Evolutionary conservation across 2,113 vertebrate species (phyloP), one percentile per base, ranked within the genome.

Genomic region (Syrrhaptes paradoxus): DNA sequence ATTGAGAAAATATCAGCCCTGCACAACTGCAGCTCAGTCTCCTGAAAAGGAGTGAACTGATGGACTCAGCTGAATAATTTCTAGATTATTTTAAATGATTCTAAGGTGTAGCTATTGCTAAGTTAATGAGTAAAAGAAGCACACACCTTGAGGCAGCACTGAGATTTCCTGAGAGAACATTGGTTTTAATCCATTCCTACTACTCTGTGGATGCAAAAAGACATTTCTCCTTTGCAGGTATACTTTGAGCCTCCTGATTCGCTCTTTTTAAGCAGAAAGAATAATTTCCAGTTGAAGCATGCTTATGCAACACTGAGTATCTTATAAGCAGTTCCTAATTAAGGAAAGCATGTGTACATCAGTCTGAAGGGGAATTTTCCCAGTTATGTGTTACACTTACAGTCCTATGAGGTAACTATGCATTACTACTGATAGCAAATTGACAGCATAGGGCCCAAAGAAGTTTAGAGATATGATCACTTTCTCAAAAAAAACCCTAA

Each of bases 131-230:
- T 71, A 46, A 87, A 91, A 68, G 24, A 48, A 61, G 21, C 6
- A 16, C 4, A 1, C 1, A 0, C 34, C 73, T 77, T 15, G 31
- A 43, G 18, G 19, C 29, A 45, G 17, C 10, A 2, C n/a, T 66
- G 62, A 31, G 22, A 22, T 76, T 83, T 85, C 31, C 16, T 48
- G 9, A 58, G 36, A 20, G 11, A 21, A 32, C 3, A 3, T 38
- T 45, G 13, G 0, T 57, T 62, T 76, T 57, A 78, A 73, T 78
- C 17, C 7, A 6, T 90, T 76, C 15, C 28, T 41, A 7, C 15
- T 57, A 2, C 9, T 15, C 2, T n/a, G 13, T 85, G 43, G 88
- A 66, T 41, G 28, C 20, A 66, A 43, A 55, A 6, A 63, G 49
- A 12, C 1, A 2, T 84, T 66, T 80, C 6, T 66, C 41, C 32